These are phyloP conservation scores for Stenopsyche tienmushanensis DNA, from an alignment of 1,140 invertebrate species.

Conservation along the genomic window DNA sequence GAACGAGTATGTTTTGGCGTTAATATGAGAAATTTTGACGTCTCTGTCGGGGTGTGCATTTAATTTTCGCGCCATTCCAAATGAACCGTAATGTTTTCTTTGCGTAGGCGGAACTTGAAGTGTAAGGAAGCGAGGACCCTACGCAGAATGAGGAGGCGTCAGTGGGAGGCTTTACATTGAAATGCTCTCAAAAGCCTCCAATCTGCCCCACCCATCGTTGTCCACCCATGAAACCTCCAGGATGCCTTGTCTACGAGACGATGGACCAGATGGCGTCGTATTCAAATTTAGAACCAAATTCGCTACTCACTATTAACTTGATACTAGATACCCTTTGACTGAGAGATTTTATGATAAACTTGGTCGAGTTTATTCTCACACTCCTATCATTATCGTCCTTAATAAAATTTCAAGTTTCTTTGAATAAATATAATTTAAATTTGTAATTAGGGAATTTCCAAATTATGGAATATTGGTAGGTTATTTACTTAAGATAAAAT, in stretches of 20 bases:
- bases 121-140: conserved; percentile 10
- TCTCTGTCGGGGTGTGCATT: conserved; percentile 26
- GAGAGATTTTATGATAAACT: no score
- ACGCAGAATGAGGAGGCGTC: conserved; percentile 12
- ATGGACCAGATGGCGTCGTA: conserved; percentile 33
- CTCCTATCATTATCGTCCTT: no score
- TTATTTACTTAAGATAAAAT: no score
- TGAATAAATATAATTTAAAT: no score
- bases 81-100: conserved; percentile 35
- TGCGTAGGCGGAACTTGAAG: neutral
- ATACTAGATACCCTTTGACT: no score
- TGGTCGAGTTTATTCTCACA: no score
- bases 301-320: conserved; percentile 18
- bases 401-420: no score
- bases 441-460: no score
- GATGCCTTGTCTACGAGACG: conserved; percentile 17
- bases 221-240: conserved; percentile 18
- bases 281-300: conserved; percentile 39
- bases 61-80: conserved; percentile 35
- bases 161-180: conserved; percentile 39
- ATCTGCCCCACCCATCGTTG: neutral
- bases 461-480: no score
- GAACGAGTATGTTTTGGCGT: no score
- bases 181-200: conserved; percentile 38
- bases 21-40: no score